Evolutionary conservation across 2,888 invertebrate genomes (phyloP), one percentile per base, ranked within the genome.

Genomic region (Mesorhabditis belari): DNA sequence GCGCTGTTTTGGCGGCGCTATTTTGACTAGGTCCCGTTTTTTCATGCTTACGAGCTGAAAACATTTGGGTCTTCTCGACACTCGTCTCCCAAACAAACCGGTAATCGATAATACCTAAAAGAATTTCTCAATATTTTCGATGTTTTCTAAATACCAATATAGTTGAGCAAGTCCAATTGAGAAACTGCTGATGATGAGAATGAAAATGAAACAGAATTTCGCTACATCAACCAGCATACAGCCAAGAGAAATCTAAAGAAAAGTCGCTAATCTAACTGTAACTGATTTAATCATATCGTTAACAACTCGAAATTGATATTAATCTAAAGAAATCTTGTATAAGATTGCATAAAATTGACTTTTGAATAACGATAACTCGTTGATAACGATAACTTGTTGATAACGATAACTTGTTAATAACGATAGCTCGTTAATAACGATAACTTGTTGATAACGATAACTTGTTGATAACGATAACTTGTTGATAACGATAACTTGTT

Each of bases 181-280:
- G 71, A 84, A 84, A 4, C 83, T 83, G n/a, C 82, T 82, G 60
- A 84, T 77, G 57, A 84, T 83, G 24, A 84, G 79, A 67, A 84
- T 82, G 69, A 85, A 84, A 58, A 84, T 84, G 75, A 84, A 83
- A 68, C 83, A 80, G 71, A 84, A 84, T 74, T 85, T 85, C 63
- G 83, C 85, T 60, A 85, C 85, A 71, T 85, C 85, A 28, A 86
- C 85, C 28, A 85, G 81, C 85, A 85, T 85, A 67, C 85, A 85
- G 6, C 85, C 85, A 44, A 83, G 74, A 3, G 80, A 80, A 28
- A 80, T 80, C 71, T 77, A 62, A 50, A 68, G 60, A 59, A 29
- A 12, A 55, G 23, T 19, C 17, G 21, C 27, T 12, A 52, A 19
- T 23, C 24, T 56, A 24, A n/a, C 44, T n/a, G 12, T 9, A 17